phyloP scores from a whole-genome alignment of 2,113 vertebrate species.

The Otis tarda region DNA sequence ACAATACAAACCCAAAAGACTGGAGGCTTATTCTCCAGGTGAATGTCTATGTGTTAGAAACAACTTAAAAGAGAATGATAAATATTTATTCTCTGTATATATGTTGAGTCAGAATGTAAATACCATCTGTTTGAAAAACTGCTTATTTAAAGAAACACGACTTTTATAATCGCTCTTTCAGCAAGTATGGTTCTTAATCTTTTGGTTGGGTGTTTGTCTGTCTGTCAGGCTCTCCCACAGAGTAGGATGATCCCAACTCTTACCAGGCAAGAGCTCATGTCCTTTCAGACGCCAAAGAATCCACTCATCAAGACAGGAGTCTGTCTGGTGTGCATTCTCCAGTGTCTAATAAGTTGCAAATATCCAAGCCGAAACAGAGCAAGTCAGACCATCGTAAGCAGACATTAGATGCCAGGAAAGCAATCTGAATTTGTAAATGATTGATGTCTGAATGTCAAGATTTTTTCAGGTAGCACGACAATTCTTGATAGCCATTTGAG shows the following conservation, averaged over 20 bases:
- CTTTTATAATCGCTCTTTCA: fast-evolving
- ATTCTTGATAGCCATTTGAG: not conserved
- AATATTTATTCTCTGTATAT: not conserved
- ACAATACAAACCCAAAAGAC: not conserved
- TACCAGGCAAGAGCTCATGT: not conserved
- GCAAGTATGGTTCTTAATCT: not conserved
- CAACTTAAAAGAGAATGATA: not conserved
- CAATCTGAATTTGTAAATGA: not conserved
- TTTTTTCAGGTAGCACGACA: not conserved
- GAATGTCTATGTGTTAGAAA: not conserved
- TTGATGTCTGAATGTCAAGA: not conserved
- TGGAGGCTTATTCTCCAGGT: not conserved
- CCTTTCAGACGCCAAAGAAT: not conserved
- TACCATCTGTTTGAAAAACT: not conserved
- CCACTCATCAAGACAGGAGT: not conserved
- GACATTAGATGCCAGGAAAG: not conserved
- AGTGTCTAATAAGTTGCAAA: not conserved
- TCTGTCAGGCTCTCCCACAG: not conserved
- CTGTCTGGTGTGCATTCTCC: not conserved
- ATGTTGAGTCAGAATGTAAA: not conserved
- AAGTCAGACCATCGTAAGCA: not conserved
- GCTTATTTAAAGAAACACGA: not conserved
- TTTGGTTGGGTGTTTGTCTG: not conserved
- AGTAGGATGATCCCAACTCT: not conserved
- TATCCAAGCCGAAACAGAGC: not conserved